A percentile compares a stretch with the other conserved stretches of the same genome.
phyloP scores from a whole-genome alignment of 2,797 vertebrate genomes.

The Molossus alvarezi region DNA sequence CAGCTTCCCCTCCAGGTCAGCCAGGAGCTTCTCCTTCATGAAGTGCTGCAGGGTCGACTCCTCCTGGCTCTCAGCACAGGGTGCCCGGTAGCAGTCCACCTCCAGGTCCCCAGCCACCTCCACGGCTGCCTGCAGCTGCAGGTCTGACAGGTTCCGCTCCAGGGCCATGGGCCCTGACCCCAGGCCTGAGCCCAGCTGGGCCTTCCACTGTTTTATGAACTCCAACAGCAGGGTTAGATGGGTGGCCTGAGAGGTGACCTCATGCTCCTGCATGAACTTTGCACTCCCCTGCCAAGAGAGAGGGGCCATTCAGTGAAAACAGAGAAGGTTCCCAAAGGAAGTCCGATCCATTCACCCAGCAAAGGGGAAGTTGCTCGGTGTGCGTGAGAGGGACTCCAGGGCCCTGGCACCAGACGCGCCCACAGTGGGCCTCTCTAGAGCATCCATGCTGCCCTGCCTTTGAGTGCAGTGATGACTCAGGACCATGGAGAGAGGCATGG shows the following conservation, averaged over 20 bases:
- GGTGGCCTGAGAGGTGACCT: slow-evolving; percentile 84
- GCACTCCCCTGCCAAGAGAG: slow-evolving; percentile 89
- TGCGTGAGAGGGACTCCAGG: background rate
- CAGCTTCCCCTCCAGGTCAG: slow-evolving; percentile 92
- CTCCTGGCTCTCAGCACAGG: slow-evolving; percentile 76
- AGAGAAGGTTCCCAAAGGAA: background rate
- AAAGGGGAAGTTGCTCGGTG: background rate
- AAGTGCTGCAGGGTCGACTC: slow-evolving; percentile 83
- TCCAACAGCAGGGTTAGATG: slow-evolving; percentile 92
- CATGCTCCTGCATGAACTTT: slow-evolving; percentile 91
- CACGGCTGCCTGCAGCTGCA: slow-evolving; percentile 84
- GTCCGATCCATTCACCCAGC: background rate
- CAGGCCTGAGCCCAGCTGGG: slow-evolving; percentile 62
- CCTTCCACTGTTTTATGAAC: slow-evolving; percentile 87
- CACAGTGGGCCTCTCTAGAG: background rate
- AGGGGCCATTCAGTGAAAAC: fast-evolving
- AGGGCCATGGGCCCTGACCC: slow-evolving; percentile 37
- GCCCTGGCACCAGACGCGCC: fast-evolving
- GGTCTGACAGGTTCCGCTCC: slow-evolving; percentile 81
- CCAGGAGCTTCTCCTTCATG: slow-evolving; percentile 88
- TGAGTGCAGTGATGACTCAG: background rate
- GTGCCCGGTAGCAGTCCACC: slow-evolving; percentile 81
- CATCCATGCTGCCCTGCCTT: background rate
- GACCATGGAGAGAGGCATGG: slow-evolving; percentile 72
- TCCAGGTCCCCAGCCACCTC: slow-evolving; percentile 83